Evolutionary conservation across 2,797 vertebrate genomes (phyloP), one percentile per base, ranked within the genome.

Genomic region (Phrynocephalus forsythii): DNA sequence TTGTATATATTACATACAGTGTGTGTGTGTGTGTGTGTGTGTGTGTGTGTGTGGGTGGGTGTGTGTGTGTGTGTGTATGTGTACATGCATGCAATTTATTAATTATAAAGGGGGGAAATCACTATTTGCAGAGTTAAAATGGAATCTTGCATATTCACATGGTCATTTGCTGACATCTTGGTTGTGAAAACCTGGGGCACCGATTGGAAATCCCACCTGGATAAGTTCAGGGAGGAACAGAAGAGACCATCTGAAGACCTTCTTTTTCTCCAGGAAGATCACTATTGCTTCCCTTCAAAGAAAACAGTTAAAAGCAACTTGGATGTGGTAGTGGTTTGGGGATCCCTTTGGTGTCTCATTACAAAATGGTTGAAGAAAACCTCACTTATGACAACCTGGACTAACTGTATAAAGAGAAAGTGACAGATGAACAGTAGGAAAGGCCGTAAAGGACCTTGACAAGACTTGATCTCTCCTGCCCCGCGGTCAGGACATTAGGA

Each of bases 201-300:
- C 89, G 77, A 72, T 91, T 93, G 93, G 90, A 92, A 94, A 89
- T 93, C 84, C 79, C n/a, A 84, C 84, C 5, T 90, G 94, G 87
- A 92, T 91, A 92, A 93, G 91, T 92, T 94, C 91, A 94, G 91
- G 94, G 90, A 94, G 91, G 90, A 94, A 88, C 80, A 86, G 94
- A 95, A 95, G 94, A 94, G 86, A 5, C 89, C 90, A 94, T 90
- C 92, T 89, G 93, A 95, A 95, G 94, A 94, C 89, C 90, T 89
- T 86, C 1, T 95, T 87, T 87, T 91, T 75, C 20, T 88, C 79
- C 68, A 50, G 90, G 94, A 95, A 93, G 93, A 94, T 72, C 82
- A 85, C 83, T 80, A 90, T 91, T 87, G 76, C 86, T 82, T 89
- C 91, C 90, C 91, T 86, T 89, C 95, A 93, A 91, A 92, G 84